Evolutionary conservation across 2,113 vertebrate genomes (phyloP), one percentile per base, ranked within the genome.

Genomic region (Bujurquina vittata): DNA sequence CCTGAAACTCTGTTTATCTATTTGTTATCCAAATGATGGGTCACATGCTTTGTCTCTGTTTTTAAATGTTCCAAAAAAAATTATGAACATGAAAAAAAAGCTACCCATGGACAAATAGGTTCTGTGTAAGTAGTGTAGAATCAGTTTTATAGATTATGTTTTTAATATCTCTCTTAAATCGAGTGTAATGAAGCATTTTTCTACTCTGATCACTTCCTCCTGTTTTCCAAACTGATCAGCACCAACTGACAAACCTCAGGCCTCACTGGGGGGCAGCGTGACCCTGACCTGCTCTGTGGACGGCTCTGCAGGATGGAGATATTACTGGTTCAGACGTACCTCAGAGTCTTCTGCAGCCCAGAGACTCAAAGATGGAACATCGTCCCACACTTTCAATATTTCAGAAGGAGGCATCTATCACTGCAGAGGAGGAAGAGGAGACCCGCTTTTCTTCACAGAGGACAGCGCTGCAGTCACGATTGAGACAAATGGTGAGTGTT

Each of bases 361-460:
- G 3, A 20, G 17, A 2, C 33, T 61, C 33, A 61, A 9, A 49
- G 20, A 15, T 0, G 75, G 23, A 49, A 49, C 56, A 49, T 0
- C 18, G 31, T 58, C 43, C 2, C 33, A 60, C 11, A 58, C 18
- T 4, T 22, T 78, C 23, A 63, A 17, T 4, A 20, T 79, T 1
- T 56, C 85, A 61, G 20, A 79, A 5, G 55, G 12, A 31, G 87
- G 84, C 7, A 3, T n/a, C 18, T 89, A 89, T 40, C 3, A 18
- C 15, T 77, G 57, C 40, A 2, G 75, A 77, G 75, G 43, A 54
- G 40, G 58, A 31, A 33, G 12, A 33, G 57, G 57, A 52, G 20
- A 62, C 2, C 58, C 55, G 12, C 22, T 76, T 43, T 60, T 56
- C 40, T 59, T 43, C 43, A 88, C 83, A 31, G n/a, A 84, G 3